Evolutionary conservation across 2,797 vertebrate genomes (phyloP).

Genomic region (Coregonus suidteri): DNA sequence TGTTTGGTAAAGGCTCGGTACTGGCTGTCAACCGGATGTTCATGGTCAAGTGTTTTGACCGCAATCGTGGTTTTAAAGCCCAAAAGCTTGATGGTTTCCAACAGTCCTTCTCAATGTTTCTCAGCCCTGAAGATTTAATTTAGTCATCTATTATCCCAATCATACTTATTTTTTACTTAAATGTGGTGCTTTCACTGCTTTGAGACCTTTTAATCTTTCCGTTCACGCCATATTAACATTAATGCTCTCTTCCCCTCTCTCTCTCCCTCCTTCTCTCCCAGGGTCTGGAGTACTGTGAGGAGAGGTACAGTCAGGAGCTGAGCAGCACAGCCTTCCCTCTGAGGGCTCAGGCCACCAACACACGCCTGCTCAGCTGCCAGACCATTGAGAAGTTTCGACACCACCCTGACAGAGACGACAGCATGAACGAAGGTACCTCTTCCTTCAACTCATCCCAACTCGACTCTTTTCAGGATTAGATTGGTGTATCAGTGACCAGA

Average conservation of each 20-base stretch:
- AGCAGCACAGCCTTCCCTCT: constrained; percentile 78
- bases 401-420: constrained; percentile 88
- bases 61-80: too few species aligned
- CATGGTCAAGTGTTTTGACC: background rate
- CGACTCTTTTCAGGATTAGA: background rate
- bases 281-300: constrained; percentile 96
- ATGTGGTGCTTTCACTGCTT: background rate
- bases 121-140: background rate
- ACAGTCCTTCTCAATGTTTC: background rate
- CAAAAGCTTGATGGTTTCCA: too few species aligned
- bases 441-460: background rate
- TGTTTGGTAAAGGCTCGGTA: background rate
- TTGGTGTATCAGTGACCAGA: background rate
- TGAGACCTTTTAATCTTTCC: background rate
- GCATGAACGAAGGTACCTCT: constrained; percentile 84
- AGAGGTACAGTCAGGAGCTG: constrained; percentile 91
- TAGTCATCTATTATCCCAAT: background rate
- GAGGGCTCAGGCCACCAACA: constrained; percentile 82
- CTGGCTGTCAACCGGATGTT: background rate
- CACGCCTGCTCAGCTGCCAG: constrained; percentile 88
- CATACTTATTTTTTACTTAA: background rate
- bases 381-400: constrained; percentile 89
- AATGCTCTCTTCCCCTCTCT: too few species aligned
- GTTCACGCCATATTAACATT: background rate
- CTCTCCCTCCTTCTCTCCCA: constrained; percentile 40